Conservation (phyloP, 53 echinoderm and acorn worm species). For the Stichopus horrens region DNA sequence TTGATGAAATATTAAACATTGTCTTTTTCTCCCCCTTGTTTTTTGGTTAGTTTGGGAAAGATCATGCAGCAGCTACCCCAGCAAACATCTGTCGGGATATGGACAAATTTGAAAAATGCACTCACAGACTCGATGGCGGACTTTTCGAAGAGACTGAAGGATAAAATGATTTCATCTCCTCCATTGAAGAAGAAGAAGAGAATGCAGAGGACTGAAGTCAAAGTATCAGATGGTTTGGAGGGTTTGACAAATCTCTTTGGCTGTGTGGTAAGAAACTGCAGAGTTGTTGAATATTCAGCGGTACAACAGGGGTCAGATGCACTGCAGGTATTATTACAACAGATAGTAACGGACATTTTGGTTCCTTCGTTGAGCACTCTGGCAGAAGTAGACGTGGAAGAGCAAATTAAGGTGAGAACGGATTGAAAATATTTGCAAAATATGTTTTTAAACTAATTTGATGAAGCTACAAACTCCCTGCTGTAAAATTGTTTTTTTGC, state of each 20-base stretch:
- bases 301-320: slow-evolving; percentile 19
- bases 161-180: neutral
- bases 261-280: slow-evolving; percentile 18
- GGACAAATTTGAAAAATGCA: slow-evolving; percentile 13
- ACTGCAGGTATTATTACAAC: neutral
- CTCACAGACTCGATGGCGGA: neutral
- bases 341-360: slow-evolving; percentile 5
- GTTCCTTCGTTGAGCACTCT: neutral
- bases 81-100: slow-evolving; percentile 12
- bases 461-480: too few relatives aligned
- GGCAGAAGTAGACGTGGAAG: neutral
- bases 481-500: too few relatives aligned
- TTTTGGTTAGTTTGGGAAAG: slow-evolving; percentile 4
- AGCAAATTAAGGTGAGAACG: neutral
- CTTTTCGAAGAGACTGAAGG: neutral
- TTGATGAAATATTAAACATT: too few relatives aligned
- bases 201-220: neutral
- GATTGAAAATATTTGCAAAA: too few relatives aligned
- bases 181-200: slow-evolving; percentile 21
- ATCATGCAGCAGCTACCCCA: slow-evolving; percentile 17
- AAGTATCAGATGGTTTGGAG: neutral
- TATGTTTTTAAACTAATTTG: too few relatives aligned
- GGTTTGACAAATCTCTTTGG: slow-evolving; percentile 1
- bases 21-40: neutral
- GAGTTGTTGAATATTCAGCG: slow-evolving; percentile 28